Base-by-base conservation (phyloP, 2,797 vertebrate species). In the Gallirallus australis region DNA sequence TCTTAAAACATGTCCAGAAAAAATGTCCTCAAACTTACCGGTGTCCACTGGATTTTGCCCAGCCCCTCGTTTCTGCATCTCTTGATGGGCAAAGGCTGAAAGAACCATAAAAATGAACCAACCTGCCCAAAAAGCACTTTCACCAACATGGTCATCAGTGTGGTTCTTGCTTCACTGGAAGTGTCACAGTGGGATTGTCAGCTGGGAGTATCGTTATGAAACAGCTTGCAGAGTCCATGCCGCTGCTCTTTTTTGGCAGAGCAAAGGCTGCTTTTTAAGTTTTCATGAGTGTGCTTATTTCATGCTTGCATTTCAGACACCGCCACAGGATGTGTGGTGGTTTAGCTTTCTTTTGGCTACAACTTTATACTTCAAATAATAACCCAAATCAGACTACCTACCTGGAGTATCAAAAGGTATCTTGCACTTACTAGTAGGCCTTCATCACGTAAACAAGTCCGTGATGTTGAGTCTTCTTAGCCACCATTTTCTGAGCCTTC, bases 341-440 rank as follows among this genome's bases (percentile, higher is more conserved):
- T 81, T 95, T 92, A 85, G 56, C 68, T 89, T 87, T 94, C 84
- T 89, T 94, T 89, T 93, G 78, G 52, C 81, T 95, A 23, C 28
- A 63, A 31, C 54, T 82, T 90, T 90, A 45, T 5, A 2, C 13
- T 23, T 72, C 23, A 79, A 83, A 64, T 89, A 89, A 63, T 66
- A 78, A 86, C 24, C 14, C 39, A 28, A 80, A 52, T 86, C 77
- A 77, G 42, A 54, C 68, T 94, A 8, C 50, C 39, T 76, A 3
- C 56, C 56, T 70, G 83, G 28, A 61, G 18, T 80, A 53, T 84
- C 59, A 79, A 82, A 82, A 71, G 39, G n/a, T 17, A 86, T 70
- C n/a, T 28, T 82, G 28, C 25, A 48, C 66, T 94, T 89, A 52
- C 54, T 65, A 63, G 42, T 48, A 83, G 54, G 6, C 17, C 20